Conservation (phyloP, 1,140 invertebrate species). For the Euura saliciscinereae region DNA sequence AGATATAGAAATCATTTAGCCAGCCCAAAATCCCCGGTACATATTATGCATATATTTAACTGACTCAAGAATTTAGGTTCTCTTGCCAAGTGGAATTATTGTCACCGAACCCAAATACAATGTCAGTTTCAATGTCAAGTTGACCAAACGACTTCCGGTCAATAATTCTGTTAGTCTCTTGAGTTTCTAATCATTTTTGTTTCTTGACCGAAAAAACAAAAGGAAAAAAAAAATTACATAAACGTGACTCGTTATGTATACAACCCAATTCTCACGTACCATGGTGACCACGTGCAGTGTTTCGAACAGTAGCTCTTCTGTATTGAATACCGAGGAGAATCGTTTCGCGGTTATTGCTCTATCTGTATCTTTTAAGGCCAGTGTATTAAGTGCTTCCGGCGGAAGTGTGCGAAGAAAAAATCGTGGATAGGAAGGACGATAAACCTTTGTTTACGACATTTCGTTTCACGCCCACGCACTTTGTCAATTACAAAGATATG, state of each 20-base stretch:
- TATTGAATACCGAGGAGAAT: neutral
- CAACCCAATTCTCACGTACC: neutral
- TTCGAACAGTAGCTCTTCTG: neutral
- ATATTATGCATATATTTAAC: too few species aligned
- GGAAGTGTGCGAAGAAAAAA: neutral
- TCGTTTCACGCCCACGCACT: neutral
- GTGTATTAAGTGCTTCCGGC: neutral
- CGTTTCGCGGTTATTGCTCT: neutral
- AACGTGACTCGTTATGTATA: neutral
- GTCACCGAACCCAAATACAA: neutral
- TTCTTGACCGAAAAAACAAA: too few species aligned
- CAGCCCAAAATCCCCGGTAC: too few species aligned
- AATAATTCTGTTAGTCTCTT: neutral
- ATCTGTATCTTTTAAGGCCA: neutral
- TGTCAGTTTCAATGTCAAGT: conserved; percentile 3
- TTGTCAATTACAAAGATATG: neutral
- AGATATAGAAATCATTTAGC: too few species aligned
- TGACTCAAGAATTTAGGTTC: too few species aligned
- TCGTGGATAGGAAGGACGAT: neutral
- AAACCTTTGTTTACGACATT: neutral
- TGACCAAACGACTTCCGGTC: neutral
- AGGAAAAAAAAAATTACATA: neutral
- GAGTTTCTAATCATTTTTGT: neutral
- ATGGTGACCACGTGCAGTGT: neutral
- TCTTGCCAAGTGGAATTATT: neutral